phyloP scores from a whole-genome alignment of 1,140 invertebrate genomes.

The Drosophila nasuta region DNA sequence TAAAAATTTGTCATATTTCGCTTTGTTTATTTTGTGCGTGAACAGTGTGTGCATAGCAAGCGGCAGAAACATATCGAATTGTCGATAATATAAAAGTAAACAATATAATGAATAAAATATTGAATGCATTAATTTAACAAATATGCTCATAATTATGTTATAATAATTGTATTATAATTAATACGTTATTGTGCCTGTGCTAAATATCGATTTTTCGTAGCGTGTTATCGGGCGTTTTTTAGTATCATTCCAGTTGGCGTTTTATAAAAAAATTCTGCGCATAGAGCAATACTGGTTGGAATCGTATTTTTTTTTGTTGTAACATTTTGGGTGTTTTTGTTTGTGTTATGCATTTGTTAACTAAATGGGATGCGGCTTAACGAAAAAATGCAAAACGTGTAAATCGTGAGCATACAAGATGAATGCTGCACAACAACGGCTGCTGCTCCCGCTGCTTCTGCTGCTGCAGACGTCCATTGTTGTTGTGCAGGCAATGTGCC shows the following conservation, averaged over 20 bases:
- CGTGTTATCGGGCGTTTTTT: conserved; percentile 23
- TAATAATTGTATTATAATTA: not conserved
- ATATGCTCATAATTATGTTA: not conserved
- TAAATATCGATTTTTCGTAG: conserved; percentile 25
- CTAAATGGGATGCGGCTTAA: conserved; percentile 53
- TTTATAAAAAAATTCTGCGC: conserved; percentile 34
- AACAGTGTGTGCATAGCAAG: conserved; percentile 20
- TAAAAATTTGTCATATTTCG: not conserved
- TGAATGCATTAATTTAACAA: too few species aligned
- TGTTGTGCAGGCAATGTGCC: conserved; percentile 58
- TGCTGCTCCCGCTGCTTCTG: conserved; percentile 34
- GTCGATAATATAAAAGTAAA: not conserved
- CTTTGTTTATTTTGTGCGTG: conserved; percentile 6
- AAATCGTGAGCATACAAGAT: conserved; percentile 46
- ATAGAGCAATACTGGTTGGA: conserved; percentile 52
- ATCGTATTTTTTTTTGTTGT: conserved; percentile 55
- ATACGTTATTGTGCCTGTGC: too few species aligned
- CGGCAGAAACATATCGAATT: not conserved
- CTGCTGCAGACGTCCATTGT: conserved; percentile 37
- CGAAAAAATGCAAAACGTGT: conserved; percentile 28
- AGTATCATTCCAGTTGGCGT: conserved; percentile 7
- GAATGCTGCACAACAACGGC: conserved; percentile 53
- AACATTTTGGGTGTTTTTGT: conserved; percentile 68
- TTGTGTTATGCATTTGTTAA: conserved; percentile 70
- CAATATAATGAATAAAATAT: not conserved